Evolutionary conservation across 2,113 vertebrate species (phyloP).

Genomic region (Oryzias woworae): DNA sequence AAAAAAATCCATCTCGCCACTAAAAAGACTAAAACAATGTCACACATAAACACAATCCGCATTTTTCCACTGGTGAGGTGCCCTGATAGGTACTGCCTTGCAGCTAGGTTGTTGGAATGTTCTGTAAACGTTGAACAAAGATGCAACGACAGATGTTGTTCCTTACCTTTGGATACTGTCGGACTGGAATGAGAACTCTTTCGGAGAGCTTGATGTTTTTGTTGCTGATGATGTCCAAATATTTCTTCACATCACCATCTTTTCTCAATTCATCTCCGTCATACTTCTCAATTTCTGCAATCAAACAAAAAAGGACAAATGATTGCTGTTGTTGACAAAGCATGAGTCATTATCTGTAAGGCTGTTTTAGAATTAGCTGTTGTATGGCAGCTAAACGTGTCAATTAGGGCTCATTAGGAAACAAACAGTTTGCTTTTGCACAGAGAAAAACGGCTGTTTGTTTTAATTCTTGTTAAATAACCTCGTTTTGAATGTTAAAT

Average conservation of each 20-base stretch:
- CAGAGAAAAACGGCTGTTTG: slow-evolving; percentile 19
- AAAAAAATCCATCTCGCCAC: slow-evolving; percentile 16
- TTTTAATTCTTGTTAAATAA: slow-evolving; percentile 24
- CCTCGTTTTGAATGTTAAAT: slow-evolving; percentile 36
- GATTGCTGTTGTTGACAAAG: too few species aligned
- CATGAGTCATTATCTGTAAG: too few species aligned
- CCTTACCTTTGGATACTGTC: slow-evolving; percentile 98
- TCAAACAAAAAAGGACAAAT: slow-evolving; percentile 35
- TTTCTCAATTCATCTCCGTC: slow-evolving; percentile 90
- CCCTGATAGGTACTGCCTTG: not conserved
- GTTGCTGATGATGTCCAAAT: slow-evolving; percentile 99
- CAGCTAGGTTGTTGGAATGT: not conserved
- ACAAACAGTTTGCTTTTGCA: not conserved
- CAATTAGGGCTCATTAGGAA: too few species aligned
- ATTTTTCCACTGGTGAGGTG: not conserved
- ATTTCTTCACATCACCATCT: slow-evolving; percentile 94
- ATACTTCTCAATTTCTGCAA: slow-evolving; percentile 95
- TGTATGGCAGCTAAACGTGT: too few species aligned
- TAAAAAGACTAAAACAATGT: slow-evolving; percentile 21
- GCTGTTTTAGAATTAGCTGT: too few species aligned
- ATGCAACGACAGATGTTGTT: not conserved
- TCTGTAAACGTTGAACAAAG: not conserved
- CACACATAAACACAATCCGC: slow-evolving; percentile 2
- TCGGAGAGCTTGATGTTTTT: slow-evolving; percentile 99
- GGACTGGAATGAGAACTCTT: slow-evolving; percentile 94